Base-by-base conservation (phyloP, 2,888 invertebrate genomes). In the Drosophila histrio region DNA sequence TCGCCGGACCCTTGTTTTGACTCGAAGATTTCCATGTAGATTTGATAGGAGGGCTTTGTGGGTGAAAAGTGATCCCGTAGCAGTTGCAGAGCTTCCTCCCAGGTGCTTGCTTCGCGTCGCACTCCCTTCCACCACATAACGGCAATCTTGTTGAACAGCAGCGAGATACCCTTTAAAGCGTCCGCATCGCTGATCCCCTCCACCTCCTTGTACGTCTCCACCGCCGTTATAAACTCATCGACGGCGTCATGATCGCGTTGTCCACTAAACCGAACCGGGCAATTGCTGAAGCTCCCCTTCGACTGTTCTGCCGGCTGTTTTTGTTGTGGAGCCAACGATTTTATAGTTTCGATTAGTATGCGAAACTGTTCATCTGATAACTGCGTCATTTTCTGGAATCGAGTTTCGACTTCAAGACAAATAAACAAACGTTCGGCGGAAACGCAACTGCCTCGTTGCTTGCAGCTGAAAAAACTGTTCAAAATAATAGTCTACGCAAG, bases 81-180 rank as follows among this genome's bases (percentile, higher is more conserved):
- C 54, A 91, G 56, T 15, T 76, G 64, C n/a, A 91, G 54, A 2
- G 85, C 91, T 24, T 77, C 82, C 2, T 57, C 11, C 91, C 91
- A 91, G 2, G 88, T 87, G 46, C 83, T 83, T 0, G 83, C 91
- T n/a, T 91, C 89, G 2, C 88, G 86, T 13, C 84, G 81, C 6
- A 91, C 89, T 17, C 91, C 91, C 58, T 88, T 87, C 91, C 91
- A 91, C 91, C 91, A 91, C 4, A 77, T 76, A 0, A 86, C 71
- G 2, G 91, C 91, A 22, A 83, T 68, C 8, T 66, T 70, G n/a
- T 62, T 75, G 44, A 91, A 89, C 3, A 91, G 70, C 58, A 91
- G 58, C 1, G 91, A 77, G 5, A 91, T 65, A 2, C 90, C 91
- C 46, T 80, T 89, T 0, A 90, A 61, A 0, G 91, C 91, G 58